Conservation (phyloP, 2,888 invertebrate genomes). For the Hedya salicella region DNA sequence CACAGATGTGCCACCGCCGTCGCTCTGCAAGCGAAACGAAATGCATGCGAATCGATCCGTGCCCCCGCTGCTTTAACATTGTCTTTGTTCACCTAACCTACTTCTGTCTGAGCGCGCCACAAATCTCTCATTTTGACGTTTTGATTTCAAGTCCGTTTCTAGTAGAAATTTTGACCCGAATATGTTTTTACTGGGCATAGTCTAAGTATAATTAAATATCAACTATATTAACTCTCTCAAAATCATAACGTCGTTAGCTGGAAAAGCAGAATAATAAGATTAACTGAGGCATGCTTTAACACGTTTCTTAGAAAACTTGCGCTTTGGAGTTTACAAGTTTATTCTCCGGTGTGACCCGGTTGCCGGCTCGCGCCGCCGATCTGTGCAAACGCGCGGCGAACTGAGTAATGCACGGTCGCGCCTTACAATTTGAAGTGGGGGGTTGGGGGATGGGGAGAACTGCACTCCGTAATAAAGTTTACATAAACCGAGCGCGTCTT, state of each 20-base stretch:
- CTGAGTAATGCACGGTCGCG: slow-evolving; percentile 79
- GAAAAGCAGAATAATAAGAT: slow-evolving; percentile 20
- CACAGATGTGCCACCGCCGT: slow-evolving; percentile 69
- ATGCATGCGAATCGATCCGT: slow-evolving; percentile 80
- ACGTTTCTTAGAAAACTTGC: slow-evolving; percentile 60
- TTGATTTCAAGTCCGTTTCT: slow-evolving; percentile 45
- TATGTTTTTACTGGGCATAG: background rate
- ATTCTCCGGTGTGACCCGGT: slow-evolving; percentile 76
- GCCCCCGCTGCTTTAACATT: slow-evolving; percentile 72
- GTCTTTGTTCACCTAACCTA: slow-evolving; percentile 81
- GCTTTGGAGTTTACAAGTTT: slow-evolving; percentile 64
- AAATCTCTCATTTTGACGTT: slow-evolving; percentile 40
- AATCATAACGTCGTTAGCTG: slow-evolving; percentile 9
- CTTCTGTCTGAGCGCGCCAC: slow-evolving; percentile 57
- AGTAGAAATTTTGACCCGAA: slow-evolving; percentile 4
- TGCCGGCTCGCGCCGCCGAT: slow-evolving; percentile 69
- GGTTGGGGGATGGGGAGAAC: slow-evolving; percentile 59
- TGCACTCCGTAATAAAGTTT: slow-evolving; percentile 82
- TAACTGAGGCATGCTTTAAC: slow-evolving; percentile 40
- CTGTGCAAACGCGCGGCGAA: slow-evolving; percentile 79
- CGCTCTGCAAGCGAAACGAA: slow-evolving; percentile 60
- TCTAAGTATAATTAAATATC: background rate
- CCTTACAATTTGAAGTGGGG: slow-evolving; percentile 70
- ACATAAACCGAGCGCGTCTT: slow-evolving; percentile 76
- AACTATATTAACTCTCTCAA: background rate